Conservation (phyloP, 2,113 vertebrate species). For the Rhabdomys dilectus region DNA sequence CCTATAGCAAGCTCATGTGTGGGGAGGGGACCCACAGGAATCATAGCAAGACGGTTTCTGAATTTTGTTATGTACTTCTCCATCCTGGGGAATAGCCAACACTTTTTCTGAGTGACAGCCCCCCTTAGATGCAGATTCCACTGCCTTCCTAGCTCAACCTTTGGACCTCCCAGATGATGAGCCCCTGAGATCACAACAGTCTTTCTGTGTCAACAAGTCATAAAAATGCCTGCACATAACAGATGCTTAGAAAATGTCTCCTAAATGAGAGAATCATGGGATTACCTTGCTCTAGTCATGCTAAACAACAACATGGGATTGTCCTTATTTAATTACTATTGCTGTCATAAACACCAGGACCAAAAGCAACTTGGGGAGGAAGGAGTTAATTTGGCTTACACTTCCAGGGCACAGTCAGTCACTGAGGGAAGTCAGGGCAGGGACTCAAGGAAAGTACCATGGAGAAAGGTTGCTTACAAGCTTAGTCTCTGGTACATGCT, state of each 20-base stretch:
- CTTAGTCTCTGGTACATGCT: not conserved
- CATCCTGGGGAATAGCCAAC: not conserved
- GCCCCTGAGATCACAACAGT: not conserved
- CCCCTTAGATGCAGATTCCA: accelerated
- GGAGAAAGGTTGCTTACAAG: too few species aligned
- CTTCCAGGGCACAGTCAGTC: not conserved
- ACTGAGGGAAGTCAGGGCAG: not conserved
- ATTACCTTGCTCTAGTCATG: not conserved
- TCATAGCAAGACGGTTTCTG: not conserved
- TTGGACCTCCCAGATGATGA: not conserved
- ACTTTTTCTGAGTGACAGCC: not conserved
- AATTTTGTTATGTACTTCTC: not conserved
- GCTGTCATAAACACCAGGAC: not conserved
- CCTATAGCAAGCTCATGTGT: not conserved
- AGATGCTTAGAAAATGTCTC: not conserved
- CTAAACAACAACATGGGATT: not conserved
- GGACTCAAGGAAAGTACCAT: not conserved
- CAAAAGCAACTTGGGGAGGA: not conserved
- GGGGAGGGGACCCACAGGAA: accelerated
- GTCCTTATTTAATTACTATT: too few species aligned
- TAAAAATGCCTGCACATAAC: not conserved
- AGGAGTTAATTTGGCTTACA: not conserved
- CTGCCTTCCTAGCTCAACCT: not conserved
- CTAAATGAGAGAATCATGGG: not conserved
- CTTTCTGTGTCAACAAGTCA: not conserved